Evolutionary conservation across 2,888 invertebrate genomes (phyloP).

Genomic region (Diarsia dahlii): DNA sequence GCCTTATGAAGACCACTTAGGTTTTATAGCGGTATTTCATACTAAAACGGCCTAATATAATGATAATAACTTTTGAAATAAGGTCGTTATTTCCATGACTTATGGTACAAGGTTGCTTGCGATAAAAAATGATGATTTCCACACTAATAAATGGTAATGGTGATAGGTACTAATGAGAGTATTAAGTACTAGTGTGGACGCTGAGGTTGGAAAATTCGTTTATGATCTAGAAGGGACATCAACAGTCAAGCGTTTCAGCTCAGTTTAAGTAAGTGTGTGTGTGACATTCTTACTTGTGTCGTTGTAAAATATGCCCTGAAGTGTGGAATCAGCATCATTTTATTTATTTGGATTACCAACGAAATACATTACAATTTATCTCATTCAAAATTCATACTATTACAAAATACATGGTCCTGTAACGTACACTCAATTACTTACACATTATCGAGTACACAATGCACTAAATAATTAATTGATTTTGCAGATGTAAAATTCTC

Average conservation of each 20-base stretch:
- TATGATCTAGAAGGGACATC: slow-evolving; percentile 46
- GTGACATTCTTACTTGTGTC: too few relatives aligned
- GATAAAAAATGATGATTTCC: slow-evolving; percentile 69
- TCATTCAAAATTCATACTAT: too few relatives aligned
- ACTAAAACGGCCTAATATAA: slow-evolving; percentile 49
- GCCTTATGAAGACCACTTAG: slow-evolving; percentile 38
- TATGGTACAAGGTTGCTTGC: slow-evolving; percentile 61
- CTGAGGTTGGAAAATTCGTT: not conserved
- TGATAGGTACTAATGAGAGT: slow-evolving; percentile 75
- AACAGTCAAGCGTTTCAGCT: not conserved
- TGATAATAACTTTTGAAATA: slow-evolving; percentile 58
- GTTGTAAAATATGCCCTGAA: too few relatives aligned
- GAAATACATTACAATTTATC: too few relatives aligned
- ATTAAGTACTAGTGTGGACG: slow-evolving; percentile 70
- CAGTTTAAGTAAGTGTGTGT: not conserved
- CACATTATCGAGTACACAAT: too few relatives aligned
- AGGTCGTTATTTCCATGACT: slow-evolving; percentile 61
- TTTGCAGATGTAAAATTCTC: too few relatives aligned
- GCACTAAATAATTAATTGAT: too few relatives aligned
- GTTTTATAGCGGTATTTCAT: slow-evolving; percentile 54
- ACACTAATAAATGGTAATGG: slow-evolving; percentile 76
- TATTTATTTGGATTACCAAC: too few relatives aligned
- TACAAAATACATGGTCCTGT: too few relatives aligned
- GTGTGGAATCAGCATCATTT: too few relatives aligned
- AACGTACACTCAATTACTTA: too few relatives aligned